These are phyloP conservation scores for Macrotus californicus DNA, from an alignment of 2,113 vertebrate species.

Conservation along the genomic window DNA sequence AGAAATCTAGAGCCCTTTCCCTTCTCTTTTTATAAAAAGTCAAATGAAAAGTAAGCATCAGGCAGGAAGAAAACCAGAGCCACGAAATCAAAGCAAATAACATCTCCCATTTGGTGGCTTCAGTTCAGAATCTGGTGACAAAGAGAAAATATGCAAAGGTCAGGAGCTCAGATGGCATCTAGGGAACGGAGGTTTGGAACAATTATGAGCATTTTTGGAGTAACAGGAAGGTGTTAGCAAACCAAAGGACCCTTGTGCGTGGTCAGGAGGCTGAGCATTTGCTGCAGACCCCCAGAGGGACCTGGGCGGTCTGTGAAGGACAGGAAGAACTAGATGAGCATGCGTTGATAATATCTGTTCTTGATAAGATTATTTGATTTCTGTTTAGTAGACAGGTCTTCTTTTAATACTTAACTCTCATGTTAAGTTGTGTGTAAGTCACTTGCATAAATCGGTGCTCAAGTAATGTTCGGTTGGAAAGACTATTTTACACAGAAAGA, in stretches of 20 bases:
- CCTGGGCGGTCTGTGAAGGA: not conserved
- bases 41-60: conserved; percentile 28
- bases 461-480: not conserved
- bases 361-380: not conserved
- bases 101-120: not conserved
- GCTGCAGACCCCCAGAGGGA: not conserved
- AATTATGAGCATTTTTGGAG: not conserved
- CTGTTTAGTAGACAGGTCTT: not conserved
- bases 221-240: not conserved
- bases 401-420: conserved; percentile 20
- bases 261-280: not conserved
- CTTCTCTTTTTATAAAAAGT: conserved; percentile 15
- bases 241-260: not conserved
- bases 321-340: not conserved
- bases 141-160: conserved; percentile 28
- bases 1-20: conserved; percentile 4
- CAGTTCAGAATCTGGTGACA: not conserved
- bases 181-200: not conserved
- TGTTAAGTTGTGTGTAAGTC: not conserved
- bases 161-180: not conserved
- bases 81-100: conserved; percentile 14
- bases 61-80: conserved; percentile 12
- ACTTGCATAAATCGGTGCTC: not conserved
- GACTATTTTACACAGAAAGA: not conserved
- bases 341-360: not conserved